Base-by-base conservation (phyloP, 92 coral and sea anemone genomes). In the Epizoanthus rinbou region DNA sequence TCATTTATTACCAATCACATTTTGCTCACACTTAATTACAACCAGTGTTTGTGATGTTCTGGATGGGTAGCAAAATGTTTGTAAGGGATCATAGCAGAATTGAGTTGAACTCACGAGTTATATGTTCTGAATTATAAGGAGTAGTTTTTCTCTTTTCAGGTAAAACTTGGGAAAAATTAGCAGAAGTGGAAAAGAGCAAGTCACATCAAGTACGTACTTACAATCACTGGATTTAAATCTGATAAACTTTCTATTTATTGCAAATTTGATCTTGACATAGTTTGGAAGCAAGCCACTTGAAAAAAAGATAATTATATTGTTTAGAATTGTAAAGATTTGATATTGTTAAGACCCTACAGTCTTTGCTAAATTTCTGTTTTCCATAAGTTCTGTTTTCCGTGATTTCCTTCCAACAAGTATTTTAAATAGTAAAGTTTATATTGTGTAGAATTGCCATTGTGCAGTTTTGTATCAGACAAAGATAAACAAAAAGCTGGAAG, bases 171-270 rank as follows among this genome's bases (percentile, higher is more conserved):
- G 98, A 95, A 87, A 87, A 86, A 50, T 89, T 86, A 91, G 98
- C 90, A 21, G 96, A 95, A 41, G 86, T 88, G 33, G 98, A 95
- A 80, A 93, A 89, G 82, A 88, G 89, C 89, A 95, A 95, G 90
- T 91, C 98, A 82, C 97, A 95, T 80, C 95, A 92, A 93, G 98
- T 95, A 80, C 64, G 93, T 19, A 25, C 5, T 14, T 47, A 41
- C 17, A 15, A 5, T 65, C 4, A 35, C 28, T 35, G n/a, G 58
- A 60, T 45, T 82, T 37, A 31, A 24, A 56, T 33, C 65, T 6
- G 17, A 23, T 3, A 10, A 43, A 69, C 16, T 45, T 60, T 64
- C 8, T 35, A n/a, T 66, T 41, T 41, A 64, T 66, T 18, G 41
- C 59, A 81, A 37, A 8, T 84, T 50, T 39, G 68, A 11, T 50